Base-by-base conservation (phyloP, 2,797 vertebrate genomes). In the Taeniopygia guttata region DNA sequence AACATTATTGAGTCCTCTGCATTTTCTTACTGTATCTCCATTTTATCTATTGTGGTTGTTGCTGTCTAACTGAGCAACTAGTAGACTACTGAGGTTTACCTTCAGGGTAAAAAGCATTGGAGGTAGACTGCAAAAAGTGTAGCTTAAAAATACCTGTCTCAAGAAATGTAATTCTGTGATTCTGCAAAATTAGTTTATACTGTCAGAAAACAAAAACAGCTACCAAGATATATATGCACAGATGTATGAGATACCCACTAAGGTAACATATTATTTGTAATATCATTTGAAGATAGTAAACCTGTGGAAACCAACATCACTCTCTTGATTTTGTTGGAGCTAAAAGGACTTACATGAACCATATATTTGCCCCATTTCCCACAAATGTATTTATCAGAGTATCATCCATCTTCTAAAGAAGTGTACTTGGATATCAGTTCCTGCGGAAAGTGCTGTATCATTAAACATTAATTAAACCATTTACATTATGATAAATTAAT, bases 391-490 rank as follows among this genome's bases (percentile, higher is more conserved):
- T 80, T 91, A 58, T 66, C 34, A 66, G 56, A 52, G 16, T 36
- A 75, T 21, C 20, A 32, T 72, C 36, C 18, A 26, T 85, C 78
- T 77, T 58, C 46, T 91, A 66, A 91, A 93, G n/a, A 27, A 43
- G 8, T 73, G 21, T 68, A 46, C 42, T 77, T 68, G n/a, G 26
- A 94, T 29, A 86, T 63, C 55, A 66, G n/a, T 78, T 94, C 63
- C 59, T 81, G 75, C 34, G 76, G 58, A 90, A 88, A 78, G 74
- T 55, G 36, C 40, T 90, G 40, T 73, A 63, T 66, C 42, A 69
- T 94, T 87, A 91, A 91, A 92, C 42, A 87, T 80, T 91, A 83
- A 91, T 88, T 86, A 88, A 84, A 79, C 36, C 59, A 76, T 79
- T 92, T 85, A 60, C 32, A 29, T 66, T 54, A 60, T 72, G 45